Percentiles rank a stretch among this genome's conserved stretches.
Evolutionary conservation across 2,113 vertebrate genomes (phyloP).

Genomic region (Brachypodius melanocephalos): DNA sequence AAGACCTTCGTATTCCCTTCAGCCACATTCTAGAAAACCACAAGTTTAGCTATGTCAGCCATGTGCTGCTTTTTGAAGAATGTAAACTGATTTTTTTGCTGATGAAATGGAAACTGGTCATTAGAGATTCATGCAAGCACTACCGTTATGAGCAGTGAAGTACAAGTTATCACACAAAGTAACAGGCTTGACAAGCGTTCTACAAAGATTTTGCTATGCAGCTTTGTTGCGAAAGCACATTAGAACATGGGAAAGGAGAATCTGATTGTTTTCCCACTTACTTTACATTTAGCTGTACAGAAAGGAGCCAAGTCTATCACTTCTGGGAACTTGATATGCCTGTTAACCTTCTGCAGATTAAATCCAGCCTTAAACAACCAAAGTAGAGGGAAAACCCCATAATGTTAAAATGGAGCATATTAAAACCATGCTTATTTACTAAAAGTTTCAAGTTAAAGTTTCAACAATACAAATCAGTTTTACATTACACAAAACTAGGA

Average conservation of each 20-base stretch:
- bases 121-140: neutral
- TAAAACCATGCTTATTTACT: neutral
- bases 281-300: slow-evolving; percentile 90
- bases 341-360: slow-evolving; percentile 91
- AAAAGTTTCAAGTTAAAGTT: neutral
- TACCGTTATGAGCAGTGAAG: neutral
- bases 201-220: neutral
- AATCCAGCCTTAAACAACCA: slow-evolving; percentile 81
- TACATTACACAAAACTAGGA: neutral
- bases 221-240: neutral
- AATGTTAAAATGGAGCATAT: neutral
- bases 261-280: slow-evolving; percentile 61
- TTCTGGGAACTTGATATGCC: slow-evolving; percentile 88
- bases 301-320: slow-evolving; percentile 92
- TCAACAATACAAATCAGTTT: neutral
- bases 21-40: slow-evolving; percentile 74
- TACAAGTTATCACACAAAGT: neutral
- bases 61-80: neutral
- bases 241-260: neutral
- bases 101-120: neutral
- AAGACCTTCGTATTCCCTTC: slow-evolving; percentile 78
- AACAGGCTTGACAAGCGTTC: neutral
- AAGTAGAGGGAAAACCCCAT: neutral
- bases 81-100: neutral
- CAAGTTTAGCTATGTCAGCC: neutral